Evolutionary conservation across 2,797 vertebrate species (phyloP), one percentile per base, ranked within the genome.

Genomic region (Neosilurus hyrtlii): DNA sequence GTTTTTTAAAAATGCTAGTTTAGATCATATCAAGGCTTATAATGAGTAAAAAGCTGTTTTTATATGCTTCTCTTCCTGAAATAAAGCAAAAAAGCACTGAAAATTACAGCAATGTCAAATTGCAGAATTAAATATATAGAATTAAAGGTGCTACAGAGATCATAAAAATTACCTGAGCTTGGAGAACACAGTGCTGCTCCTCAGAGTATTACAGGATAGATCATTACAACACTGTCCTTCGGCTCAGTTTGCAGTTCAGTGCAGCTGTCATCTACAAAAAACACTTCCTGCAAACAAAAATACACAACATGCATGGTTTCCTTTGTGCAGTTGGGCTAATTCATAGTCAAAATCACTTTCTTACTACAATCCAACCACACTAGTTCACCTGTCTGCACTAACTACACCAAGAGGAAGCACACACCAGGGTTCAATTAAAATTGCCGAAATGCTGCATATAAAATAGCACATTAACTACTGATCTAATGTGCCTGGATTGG

Each of bases 201-300:
- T 72, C 49, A 72, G 24, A 24, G 52, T 16, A 52, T 72, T 52
- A 72, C 70, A n/a, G 30, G 66, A 52, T 24, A 8, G 14, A 72
- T 49, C 4, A 9, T 72, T 52, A 52, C 70, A 26, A n/a, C n/a
- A 52, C 49, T 72, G 49, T 72, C 70, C n/a, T 52, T 72, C 24
- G 49, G n/a, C 70, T 71, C 68, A 51, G 43, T 71, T 71, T 71
- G 68, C 14, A 71, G 43, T 71, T 71, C 24, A 71, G 5, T 43
- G 2, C 11, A 6, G 16, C 15, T 74, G 15, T 56, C 14, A 30
- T 18, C 71, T 74, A 74, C 9, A 75, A 57, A 72, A 43, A 75
- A 43, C 9, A 56, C 35, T 61, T 73, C 71, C 24, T 56, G 24
- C 15, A 73, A 12, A 30, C 35, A 20, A 61, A 14, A 43, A 76